These are phyloP conservation scores for Penaeus japonicus DNA, from an alignment of 1,140 invertebrate genomes.

Conservation along the genomic window DNA sequence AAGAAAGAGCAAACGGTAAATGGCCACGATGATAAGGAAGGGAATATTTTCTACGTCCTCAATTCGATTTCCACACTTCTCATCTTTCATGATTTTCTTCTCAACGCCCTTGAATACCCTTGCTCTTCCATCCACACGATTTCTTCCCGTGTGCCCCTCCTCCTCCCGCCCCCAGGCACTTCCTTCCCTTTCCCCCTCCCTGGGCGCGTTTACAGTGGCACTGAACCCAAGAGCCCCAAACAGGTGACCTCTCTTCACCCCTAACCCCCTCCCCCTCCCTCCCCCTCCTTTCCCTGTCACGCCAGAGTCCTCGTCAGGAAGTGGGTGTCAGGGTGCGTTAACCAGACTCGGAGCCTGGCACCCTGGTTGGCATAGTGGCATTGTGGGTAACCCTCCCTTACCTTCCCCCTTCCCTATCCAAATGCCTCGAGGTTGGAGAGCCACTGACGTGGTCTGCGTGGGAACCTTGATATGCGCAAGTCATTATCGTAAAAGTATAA, in stretches of 20 bases:
- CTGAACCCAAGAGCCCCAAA: neutral
- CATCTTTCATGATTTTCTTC: neutral
- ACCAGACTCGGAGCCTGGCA: too few relatives aligned
- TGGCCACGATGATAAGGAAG: neutral
- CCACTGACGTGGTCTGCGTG: neutral
- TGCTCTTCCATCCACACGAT: too few relatives aligned
- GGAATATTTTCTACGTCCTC: neutral
- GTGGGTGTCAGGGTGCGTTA: neutral
- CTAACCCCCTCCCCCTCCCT: neutral
- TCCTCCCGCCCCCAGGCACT: neutral
- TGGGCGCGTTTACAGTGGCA: neutral
- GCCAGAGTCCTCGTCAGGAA: neutral
- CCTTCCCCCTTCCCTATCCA: neutral
- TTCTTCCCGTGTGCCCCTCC: too few relatives aligned
- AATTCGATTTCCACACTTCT: neutral
- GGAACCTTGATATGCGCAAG: neutral
- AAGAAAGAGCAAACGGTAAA: neutral
- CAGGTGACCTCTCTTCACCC: neutral
- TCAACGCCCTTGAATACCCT: neutral
- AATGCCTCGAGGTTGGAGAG: neutral
- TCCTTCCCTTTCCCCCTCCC: too few relatives aligned
- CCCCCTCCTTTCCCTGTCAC: neutral
- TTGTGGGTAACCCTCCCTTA: neutral
- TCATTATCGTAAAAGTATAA: too few relatives aligned
- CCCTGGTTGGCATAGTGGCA: neutral